Percentiles rank a stretch among this genome's conserved stretches.
phyloP scores from a whole-genome alignment of 2,888 invertebrate genomes.

The Aphidoletes aphidimyza region DNA sequence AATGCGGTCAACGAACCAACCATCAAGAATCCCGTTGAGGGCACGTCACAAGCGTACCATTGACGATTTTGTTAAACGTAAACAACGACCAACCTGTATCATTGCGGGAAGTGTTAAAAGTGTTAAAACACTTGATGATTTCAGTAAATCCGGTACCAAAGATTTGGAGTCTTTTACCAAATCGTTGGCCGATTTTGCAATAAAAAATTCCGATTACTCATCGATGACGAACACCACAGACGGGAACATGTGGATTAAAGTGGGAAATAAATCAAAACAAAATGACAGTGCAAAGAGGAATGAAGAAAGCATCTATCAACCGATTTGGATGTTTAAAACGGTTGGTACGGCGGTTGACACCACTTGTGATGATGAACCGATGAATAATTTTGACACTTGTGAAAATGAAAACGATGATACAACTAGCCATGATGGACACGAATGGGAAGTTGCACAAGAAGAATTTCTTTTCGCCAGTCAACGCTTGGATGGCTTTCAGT shows the following conservation, averaged over 20 bases:
- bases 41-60: not conserved
- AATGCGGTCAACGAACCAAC: constrained; percentile 14
- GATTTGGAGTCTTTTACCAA: not conserved
- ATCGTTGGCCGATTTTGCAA: constrained; percentile 1
- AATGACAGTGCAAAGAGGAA: constrained; percentile 55
- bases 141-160: not conserved
- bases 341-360: constrained; percentile 62
- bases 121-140: constrained; percentile 43
- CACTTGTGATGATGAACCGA: not conserved
- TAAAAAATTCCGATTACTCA: constrained; percentile 41
- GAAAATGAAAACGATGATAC: constrained; percentile 53
- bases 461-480: constrained; percentile 28
- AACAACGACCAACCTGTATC: not conserved
- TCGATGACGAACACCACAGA: not conserved
- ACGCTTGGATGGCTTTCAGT: not conserved
- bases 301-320: constrained; percentile 66
- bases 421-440: constrained; percentile 59
- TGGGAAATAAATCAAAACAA: not conserved
- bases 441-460: constrained; percentile 66
- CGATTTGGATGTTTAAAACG: constrained; percentile 66
- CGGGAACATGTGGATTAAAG: not conserved
- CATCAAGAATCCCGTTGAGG: not conserved
- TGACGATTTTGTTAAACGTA: not conserved
- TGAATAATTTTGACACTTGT: constrained; percentile 34
- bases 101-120: no score